Evolutionary conservation across 1,140 invertebrate species (phyloP).

Genomic region (Aphelinus atriplicis): DNA sequence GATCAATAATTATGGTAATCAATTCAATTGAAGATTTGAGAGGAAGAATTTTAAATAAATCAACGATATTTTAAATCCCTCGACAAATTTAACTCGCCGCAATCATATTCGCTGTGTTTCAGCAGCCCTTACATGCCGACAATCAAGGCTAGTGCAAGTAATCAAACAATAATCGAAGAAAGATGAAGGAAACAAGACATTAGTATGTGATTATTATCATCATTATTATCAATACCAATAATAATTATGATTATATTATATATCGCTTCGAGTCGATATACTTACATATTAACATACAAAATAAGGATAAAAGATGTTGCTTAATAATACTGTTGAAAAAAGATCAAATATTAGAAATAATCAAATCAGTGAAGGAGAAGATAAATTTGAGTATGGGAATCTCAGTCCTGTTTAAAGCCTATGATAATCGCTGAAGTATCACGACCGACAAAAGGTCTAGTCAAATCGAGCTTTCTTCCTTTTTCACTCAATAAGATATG

Average conservation of each 20-base stretch:
- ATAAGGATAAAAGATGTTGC: background rate
- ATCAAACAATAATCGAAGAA: conserved; percentile 65
- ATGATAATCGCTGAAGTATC: conserved; percentile 25
- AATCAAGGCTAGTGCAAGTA: conserved; percentile 67
- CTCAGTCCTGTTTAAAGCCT: background rate
- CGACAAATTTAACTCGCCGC: conserved; percentile 50
- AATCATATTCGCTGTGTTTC: conserved; percentile 52
- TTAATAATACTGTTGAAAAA: too few relatives aligned
- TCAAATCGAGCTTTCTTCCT: conserved; percentile 29
- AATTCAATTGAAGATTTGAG: too few relatives aligned
- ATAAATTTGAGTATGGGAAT: background rate
- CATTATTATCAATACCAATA: conserved; percentile 17
- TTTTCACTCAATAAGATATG: conserved; percentile 15
- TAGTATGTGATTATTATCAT: conserved; percentile 28
- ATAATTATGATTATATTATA: conserved; percentile 16
- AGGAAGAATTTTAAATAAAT: too few relatives aligned
- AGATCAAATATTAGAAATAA: background rate
- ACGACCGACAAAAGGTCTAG: conserved; percentile 24
- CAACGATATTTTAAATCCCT: too few relatives aligned
- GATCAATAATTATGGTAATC: too few relatives aligned
- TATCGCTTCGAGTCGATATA: conserved; percentile 2
- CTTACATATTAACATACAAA: background rate
- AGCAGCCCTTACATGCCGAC: conserved; percentile 65
- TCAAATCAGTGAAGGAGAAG: background rate
- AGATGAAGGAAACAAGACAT: conserved; percentile 41